A percentile compares a stretch with the other conserved stretches of the same genome.
These are phyloP conservation scores for Protobothrops flavoviridis DNA, from an alignment of 2,113 vertebrate genomes.

Conservation along the genomic window DNA sequence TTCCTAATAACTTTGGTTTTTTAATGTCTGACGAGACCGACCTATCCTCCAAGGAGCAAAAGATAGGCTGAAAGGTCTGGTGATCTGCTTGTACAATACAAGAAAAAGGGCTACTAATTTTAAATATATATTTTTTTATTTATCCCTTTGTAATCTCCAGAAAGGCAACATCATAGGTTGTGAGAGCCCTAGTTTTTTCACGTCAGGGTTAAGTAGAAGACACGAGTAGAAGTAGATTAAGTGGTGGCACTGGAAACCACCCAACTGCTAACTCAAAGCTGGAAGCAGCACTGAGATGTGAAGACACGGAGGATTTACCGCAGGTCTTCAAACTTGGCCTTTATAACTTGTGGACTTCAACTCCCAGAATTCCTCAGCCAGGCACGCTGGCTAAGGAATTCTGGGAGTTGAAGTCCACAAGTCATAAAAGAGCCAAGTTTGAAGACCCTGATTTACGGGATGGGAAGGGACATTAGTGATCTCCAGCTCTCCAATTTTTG, in stretches of 20 bases:
- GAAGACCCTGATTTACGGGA: no score
- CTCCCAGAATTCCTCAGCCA: no score
- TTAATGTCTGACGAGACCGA: not conserved
- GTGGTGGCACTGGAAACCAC: not conserved
- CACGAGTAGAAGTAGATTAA: not conserved
- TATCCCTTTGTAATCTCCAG: not conserved
- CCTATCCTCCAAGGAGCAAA: not conserved
- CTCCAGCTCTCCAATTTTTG: not conserved
- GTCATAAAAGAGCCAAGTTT: no score
- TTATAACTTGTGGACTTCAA: no score
- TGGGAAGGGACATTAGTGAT: not conserved
- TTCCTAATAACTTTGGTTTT: not conserved
- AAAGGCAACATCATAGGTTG: not conserved
- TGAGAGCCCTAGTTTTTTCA: not conserved
- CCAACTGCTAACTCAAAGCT: not conserved
- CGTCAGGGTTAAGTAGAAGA: not conserved
- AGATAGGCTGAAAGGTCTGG: not conserved
- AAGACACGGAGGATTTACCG: not conserved
- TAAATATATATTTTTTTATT: not conserved
- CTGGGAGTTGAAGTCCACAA: no score
- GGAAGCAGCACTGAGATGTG: not conserved
- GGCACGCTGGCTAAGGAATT: no score
- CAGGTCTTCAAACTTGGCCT: no score
- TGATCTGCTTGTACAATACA: not conserved
- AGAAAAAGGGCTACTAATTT: not conserved